Evolutionary conservation across 2,888 invertebrate genomes (phyloP).

Genomic region (Apodemia hepburni): DNA sequence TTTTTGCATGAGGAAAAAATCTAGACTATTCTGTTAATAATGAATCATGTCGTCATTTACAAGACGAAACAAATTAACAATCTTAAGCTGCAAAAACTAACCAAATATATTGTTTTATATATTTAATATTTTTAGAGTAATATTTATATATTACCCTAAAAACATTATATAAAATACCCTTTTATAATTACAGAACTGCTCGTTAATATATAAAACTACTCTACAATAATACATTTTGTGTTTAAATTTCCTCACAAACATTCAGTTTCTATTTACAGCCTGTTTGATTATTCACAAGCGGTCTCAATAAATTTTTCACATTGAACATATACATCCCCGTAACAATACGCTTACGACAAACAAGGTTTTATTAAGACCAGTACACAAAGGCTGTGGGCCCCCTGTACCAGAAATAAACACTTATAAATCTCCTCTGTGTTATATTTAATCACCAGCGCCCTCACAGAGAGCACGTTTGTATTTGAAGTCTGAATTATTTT

Average conservation of each 20-base stretch:
- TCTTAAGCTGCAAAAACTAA: no score
- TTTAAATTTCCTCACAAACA: slow-evolving; percentile 18
- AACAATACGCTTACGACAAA: slow-evolving; percentile 62
- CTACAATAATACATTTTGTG: background rate
- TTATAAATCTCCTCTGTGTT: slow-evolving; percentile 71
- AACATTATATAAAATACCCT: no score
- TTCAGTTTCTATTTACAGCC: slow-evolving; percentile 18
- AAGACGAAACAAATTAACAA: no score
- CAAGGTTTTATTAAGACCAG: slow-evolving; percentile 59
- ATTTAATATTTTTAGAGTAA: no score
- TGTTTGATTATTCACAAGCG: slow-evolving; percentile 34
- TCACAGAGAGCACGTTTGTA: slow-evolving; percentile 66
- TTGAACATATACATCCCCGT: slow-evolving; percentile 47
- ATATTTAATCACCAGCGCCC: slow-evolving; percentile 71
- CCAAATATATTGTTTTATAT: no score
- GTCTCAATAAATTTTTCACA: slow-evolving; percentile 53
- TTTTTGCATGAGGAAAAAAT: no score
- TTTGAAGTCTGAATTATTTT: slow-evolving; percentile 67
- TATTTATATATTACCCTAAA: no score
- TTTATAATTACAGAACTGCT: background rate
- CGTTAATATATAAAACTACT: background rate
- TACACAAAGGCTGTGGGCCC: slow-evolving; percentile 48
- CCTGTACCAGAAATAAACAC: slow-evolving; percentile 63
- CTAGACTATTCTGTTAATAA: no score
- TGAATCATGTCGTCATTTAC: no score